Base-by-base conservation (phyloP, 2,113 vertebrate genomes). In the Cephalopterus ornatus region DNA sequence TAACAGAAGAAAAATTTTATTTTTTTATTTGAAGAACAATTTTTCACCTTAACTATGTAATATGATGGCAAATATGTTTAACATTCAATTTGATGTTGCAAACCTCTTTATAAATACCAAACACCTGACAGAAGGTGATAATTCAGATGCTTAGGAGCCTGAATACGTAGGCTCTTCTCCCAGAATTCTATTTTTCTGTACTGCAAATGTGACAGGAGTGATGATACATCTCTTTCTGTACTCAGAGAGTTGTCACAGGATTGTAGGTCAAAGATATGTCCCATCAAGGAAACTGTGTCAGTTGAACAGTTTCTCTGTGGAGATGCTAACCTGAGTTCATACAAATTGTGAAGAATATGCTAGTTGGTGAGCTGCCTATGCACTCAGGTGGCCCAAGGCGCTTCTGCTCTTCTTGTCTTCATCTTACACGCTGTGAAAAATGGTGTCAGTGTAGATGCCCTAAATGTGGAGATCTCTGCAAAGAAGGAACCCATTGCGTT, bases 371-470 rank as follows among this genome's bases (percentile, higher is more conserved):
- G 9, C 9, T 55, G 7, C 8, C 30, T 22, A 3, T 44, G 41
- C 3, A 16, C 41, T 62, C 9, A 61, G 27, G n/a, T 42, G 30
- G 37, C 6, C 22, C 52, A 44, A 24, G 11, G 4, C 73, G 1
- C 21, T 72, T 49, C 7, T 70, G 14, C 18, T n/a, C 15, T 20
- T 79, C 27, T 74, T 72, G 32, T 42, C 21, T 32, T 78, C 67
- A 18, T 20, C 39, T 66, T 61, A 14, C 8, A 16, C 7, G 35
- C 7, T 41, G 15, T 52, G 18, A 65, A 68, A 58, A 30, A 41
- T 24, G 1, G 14, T 35, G 12, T 9, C n/a, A 44, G 7, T 24
- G 11, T 8, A 39, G 9, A 2, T 41, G 19, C 6, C 13, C 12
- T 8, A 3, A 33, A 49, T 20, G 14, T 89, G 41, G 37, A 85